phyloP scores from a whole-genome alignment of 2,888 invertebrate species.

The Tholera decimalis region DNA sequence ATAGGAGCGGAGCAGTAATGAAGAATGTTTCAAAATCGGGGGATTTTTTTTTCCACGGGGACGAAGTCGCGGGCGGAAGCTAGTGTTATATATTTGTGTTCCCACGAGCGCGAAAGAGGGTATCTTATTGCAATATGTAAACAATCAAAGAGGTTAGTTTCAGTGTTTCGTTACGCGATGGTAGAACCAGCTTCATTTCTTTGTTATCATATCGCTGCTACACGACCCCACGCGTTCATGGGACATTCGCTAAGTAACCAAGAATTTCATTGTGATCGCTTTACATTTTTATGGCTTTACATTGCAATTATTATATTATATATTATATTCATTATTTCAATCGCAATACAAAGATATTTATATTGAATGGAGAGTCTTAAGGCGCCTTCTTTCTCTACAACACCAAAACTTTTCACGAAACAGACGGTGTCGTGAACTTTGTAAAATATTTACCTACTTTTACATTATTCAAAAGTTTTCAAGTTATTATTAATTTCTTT shows the following conservation, averaged over 20 bases:
- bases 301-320: too few relatives aligned
- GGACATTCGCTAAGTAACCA: constrained; percentile 3
- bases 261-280: too few relatives aligned
- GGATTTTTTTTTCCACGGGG: too few relatives aligned
- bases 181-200: constrained; percentile 63
- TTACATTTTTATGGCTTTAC: too few relatives aligned
- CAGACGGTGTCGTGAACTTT: constrained; percentile 9
- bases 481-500: constrained; percentile 20
- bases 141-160: constrained; percentile 71
- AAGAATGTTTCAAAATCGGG: too few relatives aligned
- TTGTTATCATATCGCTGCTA: constrained; percentile 70
- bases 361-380: too few relatives aligned
- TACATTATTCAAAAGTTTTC: constrained; percentile 13
- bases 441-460: constrained; percentile 24
- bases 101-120: constrained; percentile 65
- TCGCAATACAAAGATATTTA: too few relatives aligned
- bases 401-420: constrained; percentile 12
- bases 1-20: too few relatives aligned
- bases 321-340: too few relatives aligned
- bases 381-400: too few relatives aligned
- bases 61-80: too few relatives aligned
- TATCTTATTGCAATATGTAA: constrained; percentile 70
- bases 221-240: constrained; percentile 55
- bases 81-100: constrained; percentile 61
- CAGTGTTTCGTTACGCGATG: constrained; percentile 69